Evolutionary conservation across 2,888 invertebrate species (phyloP).

Genomic region (Cataglyphis altisquamis): DNA sequence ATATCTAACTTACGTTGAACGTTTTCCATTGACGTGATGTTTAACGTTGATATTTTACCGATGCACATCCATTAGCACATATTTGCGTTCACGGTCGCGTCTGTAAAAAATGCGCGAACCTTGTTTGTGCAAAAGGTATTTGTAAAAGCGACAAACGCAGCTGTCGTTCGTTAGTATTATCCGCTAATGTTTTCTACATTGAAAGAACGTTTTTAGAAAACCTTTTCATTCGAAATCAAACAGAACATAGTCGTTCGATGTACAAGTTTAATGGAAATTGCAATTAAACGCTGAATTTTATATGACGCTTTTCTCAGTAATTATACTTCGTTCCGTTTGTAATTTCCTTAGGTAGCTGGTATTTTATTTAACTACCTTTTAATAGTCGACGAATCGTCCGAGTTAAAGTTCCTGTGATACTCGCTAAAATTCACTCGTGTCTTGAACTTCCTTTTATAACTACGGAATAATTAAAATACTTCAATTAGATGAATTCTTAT

Average conservation of each 20-base stretch:
- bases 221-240: neutral
- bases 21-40: constrained; percentile 44
- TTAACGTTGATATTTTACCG: constrained; percentile 43
- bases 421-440: constrained; percentile 60
- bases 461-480: constrained; percentile 73
- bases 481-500: constrained; percentile 64
- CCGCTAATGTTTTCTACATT: neutral
- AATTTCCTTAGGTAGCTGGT: constrained; percentile 53
- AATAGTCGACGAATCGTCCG: constrained; percentile 53
- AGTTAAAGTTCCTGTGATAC: constrained; percentile 53
- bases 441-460: constrained; percentile 54
- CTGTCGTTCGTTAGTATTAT: constrained; percentile 10
- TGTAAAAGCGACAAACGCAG: neutral
- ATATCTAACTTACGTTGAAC: constrained; percentile 35
- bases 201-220: neutral
- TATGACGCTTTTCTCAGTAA: constrained; percentile 47
- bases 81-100: constrained; percentile 30
- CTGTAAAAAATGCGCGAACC: constrained; percentile 6
- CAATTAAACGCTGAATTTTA: constrained; percentile 55
- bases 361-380: constrained; percentile 57
- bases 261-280: constrained; percentile 39
- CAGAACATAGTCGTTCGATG: constrained; percentile 6
- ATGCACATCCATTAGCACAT: constrained; percentile 54
- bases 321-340: constrained; percentile 52
- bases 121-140: constrained; percentile 18